phyloP scores from a whole-genome alignment of 2,888 invertebrate species.

The Caenorhabditis angaria region DNA sequence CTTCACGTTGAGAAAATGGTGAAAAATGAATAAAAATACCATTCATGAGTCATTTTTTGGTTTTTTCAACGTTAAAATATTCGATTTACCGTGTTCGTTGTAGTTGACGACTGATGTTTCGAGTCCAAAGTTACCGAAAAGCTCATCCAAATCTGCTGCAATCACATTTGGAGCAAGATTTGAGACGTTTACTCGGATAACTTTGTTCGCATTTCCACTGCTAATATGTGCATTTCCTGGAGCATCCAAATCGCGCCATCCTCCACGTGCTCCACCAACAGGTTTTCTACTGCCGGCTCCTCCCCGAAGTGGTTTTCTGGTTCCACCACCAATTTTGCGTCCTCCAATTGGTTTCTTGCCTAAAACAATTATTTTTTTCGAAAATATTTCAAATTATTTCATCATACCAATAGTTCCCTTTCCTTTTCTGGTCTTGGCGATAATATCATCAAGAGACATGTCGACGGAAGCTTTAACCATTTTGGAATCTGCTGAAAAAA shows the following conservation, averaged over 20 bases:
- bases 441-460: slow-evolving; percentile 51
- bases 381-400: background rate
- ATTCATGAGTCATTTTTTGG: no score
- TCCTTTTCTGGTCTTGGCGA: slow-evolving; percentile 41
- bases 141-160: slow-evolving; percentile 54
- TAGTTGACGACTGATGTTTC: slow-evolving; percentile 52
- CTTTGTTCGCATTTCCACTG: slow-evolving; percentile 18
- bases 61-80: background rate
- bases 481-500: slow-evolving; percentile 9
- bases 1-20: no score
- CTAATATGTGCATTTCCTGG: background rate
- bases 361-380: background rate
- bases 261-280: slow-evolving; percentile 4
- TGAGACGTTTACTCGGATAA: slow-evolving; percentile 46
- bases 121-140: slow-evolving; percentile 45
- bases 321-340: slow-evolving; percentile 20
- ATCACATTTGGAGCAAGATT: slow-evolving; percentile 50
- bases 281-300: background rate
- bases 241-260: slow-evolving; percentile 37
- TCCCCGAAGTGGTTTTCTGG: background rate
- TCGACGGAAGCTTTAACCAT: slow-evolving; percentile 47
- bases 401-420: slow-evolving; percentile 30
- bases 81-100: slow-evolving; percentile 46
- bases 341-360: slow-evolving; percentile 27
- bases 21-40: no score